phyloP scores from a whole-genome alignment of 2,113 vertebrate species.

The Speoplatyrhinus poulsoni region DNA sequence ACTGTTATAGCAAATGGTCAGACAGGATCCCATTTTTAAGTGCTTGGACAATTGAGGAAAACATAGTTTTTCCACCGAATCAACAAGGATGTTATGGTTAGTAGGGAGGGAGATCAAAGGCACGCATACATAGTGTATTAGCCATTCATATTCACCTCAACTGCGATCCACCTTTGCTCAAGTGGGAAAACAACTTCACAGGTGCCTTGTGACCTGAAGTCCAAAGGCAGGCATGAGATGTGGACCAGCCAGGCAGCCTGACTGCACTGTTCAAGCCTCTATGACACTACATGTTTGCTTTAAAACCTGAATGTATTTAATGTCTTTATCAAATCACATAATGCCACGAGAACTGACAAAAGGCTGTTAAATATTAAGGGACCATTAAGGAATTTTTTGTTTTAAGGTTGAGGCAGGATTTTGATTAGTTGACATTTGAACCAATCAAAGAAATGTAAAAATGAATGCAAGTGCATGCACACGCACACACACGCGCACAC shows the following conservation, averaged over 20 bases:
- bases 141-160: constrained; percentile 60
- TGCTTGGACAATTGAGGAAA: constrained; percentile 14
- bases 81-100: constrained; percentile 62
- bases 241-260: constrained; percentile 7
- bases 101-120: constrained; percentile 63
- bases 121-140: constrained; percentile 29
- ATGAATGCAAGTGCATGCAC: neutral
- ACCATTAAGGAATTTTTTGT: too few relatives aligned
- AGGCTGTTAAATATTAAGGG: too few relatives aligned
- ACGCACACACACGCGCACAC: neutral
- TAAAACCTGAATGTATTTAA: neutral
- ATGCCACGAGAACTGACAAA: neutral
- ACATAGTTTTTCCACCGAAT: constrained; percentile 36
- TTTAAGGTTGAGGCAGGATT: too few relatives aligned
- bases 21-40: constrained; percentile 24
- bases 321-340: neutral
- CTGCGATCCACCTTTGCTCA: constrained; percentile 16
- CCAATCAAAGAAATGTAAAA: too few relatives aligned
- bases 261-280: constrained; percentile 1
- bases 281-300: neutral
- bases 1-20: constrained; percentile 10
- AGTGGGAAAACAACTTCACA: constrained; percentile 19
- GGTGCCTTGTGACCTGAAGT: constrained; percentile 19
- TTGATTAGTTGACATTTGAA: too few relatives aligned
- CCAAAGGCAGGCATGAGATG: constrained; percentile 22